Evolutionary conservation across 2,797 vertebrate genomes (phyloP).

Genomic region (Schizopygopsis pylzovi): DNA sequence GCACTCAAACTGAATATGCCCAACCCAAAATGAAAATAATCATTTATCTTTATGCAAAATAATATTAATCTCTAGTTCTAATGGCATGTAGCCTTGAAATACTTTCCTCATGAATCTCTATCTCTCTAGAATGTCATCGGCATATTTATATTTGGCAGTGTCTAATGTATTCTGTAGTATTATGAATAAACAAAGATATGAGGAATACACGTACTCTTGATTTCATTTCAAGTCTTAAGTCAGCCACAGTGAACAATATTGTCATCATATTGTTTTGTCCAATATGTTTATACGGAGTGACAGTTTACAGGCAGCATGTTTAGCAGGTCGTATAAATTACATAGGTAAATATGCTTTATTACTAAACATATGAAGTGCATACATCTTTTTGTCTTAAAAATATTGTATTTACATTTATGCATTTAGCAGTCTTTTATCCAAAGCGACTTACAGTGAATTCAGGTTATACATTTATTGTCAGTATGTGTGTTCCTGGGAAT

Average conservation of each 20-base stretch:
- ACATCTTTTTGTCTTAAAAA: not conserved
- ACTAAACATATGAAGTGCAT: not conserved
- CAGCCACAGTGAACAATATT: not conserved
- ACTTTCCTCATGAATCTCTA: no score
- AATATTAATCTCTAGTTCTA: slow-evolving; percentile 18
- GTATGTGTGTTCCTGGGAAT: no score
- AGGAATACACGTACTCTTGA: not conserved
- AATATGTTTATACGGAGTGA: not conserved
- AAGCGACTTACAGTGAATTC: no score
- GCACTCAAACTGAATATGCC: not conserved
- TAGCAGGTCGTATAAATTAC: not conserved
- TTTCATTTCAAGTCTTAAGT: not conserved
- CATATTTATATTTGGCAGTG: slow-evolving; percentile 30
- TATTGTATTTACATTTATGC: not conserved
- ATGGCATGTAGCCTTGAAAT: slow-evolving; percentile 36
- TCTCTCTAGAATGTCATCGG: slow-evolving; percentile 27
- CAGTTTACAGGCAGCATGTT: not conserved
- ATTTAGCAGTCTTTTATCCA: no score
- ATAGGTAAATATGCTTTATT: not conserved
- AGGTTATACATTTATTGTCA: no score
- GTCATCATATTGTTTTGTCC: not conserved
- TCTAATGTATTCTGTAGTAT: slow-evolving; percentile 52
- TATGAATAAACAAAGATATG: slow-evolving; percentile 69
- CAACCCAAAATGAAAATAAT: not conserved
- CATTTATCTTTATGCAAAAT: not conserved